Conservation (phyloP, 2,113 vertebrate species). For the Callipepla californica region DNA sequence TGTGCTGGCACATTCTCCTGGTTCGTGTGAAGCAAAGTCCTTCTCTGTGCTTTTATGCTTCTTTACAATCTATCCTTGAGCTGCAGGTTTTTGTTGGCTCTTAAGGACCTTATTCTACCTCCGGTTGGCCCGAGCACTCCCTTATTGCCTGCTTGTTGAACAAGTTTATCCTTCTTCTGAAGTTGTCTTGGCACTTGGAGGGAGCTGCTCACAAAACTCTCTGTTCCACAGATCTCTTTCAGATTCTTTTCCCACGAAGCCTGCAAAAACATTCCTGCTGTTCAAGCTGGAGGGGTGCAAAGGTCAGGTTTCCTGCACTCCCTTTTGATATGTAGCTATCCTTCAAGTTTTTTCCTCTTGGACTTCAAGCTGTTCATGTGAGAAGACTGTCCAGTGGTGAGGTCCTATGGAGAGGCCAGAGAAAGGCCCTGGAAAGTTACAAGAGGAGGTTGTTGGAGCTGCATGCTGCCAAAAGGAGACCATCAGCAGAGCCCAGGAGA, state of each 20-base stretch:
- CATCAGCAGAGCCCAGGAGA: not conserved
- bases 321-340: not conserved
- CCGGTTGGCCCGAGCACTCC: not conserved
- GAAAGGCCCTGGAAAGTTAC: not conserved
- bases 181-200: not conserved
- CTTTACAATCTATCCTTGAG: not conserved
- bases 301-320: not conserved
- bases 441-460: not conserved
- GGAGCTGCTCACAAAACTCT: not conserved
- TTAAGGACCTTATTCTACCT: not conserved
- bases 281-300: not conserved
- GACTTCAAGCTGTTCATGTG: not conserved
- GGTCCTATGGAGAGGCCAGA: not conserved
- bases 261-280: not conserved
- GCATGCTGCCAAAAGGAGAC: not conserved
- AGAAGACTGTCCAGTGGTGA: not conserved
- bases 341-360: not conserved
- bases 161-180: not conserved
- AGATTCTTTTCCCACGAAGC: constrained; percentile 3
- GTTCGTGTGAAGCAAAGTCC: not conserved
- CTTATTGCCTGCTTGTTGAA: not conserved
- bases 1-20: not conserved
- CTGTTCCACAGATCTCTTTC: not conserved
- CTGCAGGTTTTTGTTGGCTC: not conserved
- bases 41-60: not conserved